phyloP scores from a whole-genome alignment of 2,888 invertebrate genomes.

The Scaeva pyrastri region DNA sequence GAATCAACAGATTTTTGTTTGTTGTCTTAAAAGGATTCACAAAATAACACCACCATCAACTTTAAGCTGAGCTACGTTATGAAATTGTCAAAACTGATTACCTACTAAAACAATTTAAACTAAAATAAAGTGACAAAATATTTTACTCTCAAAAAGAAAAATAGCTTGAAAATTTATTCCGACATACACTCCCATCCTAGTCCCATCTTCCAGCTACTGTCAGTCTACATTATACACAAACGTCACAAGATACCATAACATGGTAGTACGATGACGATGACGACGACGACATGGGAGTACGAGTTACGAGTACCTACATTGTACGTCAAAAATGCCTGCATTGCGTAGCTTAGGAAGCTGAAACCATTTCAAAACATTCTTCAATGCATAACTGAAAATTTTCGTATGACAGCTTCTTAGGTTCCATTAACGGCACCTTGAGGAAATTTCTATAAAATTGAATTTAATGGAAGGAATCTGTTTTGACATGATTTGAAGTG shows the following conservation, averaged over 20 bases:
- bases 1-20: no score
- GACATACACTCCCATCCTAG: not conserved
- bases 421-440: constrained; percentile 42
- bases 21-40: no score
- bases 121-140: constrained; percentile 3
- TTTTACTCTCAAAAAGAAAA: not conserved
- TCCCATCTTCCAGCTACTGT: no score
- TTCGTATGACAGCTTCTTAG: constrained; percentile 28
- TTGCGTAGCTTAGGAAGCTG: not conserved
- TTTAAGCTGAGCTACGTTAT: not conserved
- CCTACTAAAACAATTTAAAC: not conserved
- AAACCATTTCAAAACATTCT: not conserved
- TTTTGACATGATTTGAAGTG: constrained; percentile 38
- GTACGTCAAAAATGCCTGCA: not conserved
- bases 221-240: not conserved
- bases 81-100: not conserved
- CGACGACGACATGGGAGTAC: no score
- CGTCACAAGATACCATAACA: not conserved
- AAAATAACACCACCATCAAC: not conserved
- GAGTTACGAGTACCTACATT: no score
- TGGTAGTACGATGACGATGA: no score
- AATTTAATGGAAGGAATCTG: constrained; percentile 58
- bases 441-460: constrained; percentile 56
- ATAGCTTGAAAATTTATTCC: not conserved
- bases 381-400: constrained; percentile 5